Evolutionary conservation across 1,140 invertebrate species (phyloP), one percentile per base, ranked within the genome.

Genomic region (Sinella curviseta): DNA sequence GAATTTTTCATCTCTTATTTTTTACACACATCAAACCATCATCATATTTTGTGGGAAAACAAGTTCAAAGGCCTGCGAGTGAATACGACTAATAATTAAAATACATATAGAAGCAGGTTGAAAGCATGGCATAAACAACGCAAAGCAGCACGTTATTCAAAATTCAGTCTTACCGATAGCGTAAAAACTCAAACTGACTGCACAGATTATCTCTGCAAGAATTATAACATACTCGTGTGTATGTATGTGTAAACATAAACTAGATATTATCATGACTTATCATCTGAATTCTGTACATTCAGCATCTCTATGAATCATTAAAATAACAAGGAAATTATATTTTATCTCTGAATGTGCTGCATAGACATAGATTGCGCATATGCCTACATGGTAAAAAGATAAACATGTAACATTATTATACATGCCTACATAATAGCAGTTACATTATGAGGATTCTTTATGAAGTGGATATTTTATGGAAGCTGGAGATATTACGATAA

Each of bases 21-120:
- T 16, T 26, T 16, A 14, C 24, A 65, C 16, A 65, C 4, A n/a
- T n/a, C 8, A 26, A 65, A 17, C 57, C 16, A 65, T 65, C 8
- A 65, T n/a, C 16, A 16, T 65, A n/a, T 60, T 26, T 60, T 60
- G 57, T 60, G 57, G 57, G 57, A 60, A 60, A 60, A 48, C 39
- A 60, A 60, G 57, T 60, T 60, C 57, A 60, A 60, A 60, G 57
- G 57, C 57, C 57, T 60, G 24, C 12, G 39, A 48, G 39, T 8
- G 20, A 48, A 48, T 20, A 48, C 39, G 20, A 48, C 8, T 48
- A 8, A 48, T 48, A 48, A 48, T 48, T 48, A 48, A 48, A 48
- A 48, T 8, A 12, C 20, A 48, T 48, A 48, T 8, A 8, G 39
- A 48, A 48, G 8, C 20, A 20, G 8, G 39, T 48, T 48, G 8